Conservation (phyloP, 2,888 invertebrate genomes). For the Xestoiulus laeticollis region DNA sequence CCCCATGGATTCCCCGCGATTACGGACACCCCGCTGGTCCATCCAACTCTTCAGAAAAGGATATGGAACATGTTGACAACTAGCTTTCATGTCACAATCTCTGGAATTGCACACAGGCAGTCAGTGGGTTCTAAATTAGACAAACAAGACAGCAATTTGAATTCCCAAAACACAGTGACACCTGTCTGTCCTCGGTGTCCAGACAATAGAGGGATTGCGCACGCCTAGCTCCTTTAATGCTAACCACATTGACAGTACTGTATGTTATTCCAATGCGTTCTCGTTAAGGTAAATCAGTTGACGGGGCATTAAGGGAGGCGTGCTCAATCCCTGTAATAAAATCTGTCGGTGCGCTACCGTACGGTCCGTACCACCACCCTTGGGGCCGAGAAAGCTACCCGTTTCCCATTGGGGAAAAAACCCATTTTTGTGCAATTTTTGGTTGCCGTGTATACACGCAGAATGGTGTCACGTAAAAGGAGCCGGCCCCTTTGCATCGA, state of each 20-base stretch:
- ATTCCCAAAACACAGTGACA: not conserved
- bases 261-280: too few relatives aligned
- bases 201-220: too few relatives aligned
- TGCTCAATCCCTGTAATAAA: not conserved
- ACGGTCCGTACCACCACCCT: not conserved
- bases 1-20: not conserved
- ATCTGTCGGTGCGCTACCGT: not conserved
- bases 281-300: too few relatives aligned
- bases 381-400: not conserved
- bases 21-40: not conserved
- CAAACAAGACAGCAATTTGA: not conserved
- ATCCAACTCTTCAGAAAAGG: not conserved
- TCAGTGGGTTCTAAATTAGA: not conserved
- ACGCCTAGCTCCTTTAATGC: too few relatives aligned
- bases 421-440: not conserved
- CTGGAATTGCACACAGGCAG: not conserved
- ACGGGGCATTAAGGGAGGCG: too few relatives aligned
- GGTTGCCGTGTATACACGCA: not conserved
- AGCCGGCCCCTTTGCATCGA: not conserved
- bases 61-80: not conserved
- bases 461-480: constrained; percentile 1
- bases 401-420: not conserved
- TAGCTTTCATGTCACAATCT: not conserved
- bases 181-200: not conserved
- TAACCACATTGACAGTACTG: too few relatives aligned